These are phyloP conservation scores for Acrossocheilus wenchowensis DNA, from an alignment of 2,797 vertebrate genomes.

Conservation along the genomic window DNA sequence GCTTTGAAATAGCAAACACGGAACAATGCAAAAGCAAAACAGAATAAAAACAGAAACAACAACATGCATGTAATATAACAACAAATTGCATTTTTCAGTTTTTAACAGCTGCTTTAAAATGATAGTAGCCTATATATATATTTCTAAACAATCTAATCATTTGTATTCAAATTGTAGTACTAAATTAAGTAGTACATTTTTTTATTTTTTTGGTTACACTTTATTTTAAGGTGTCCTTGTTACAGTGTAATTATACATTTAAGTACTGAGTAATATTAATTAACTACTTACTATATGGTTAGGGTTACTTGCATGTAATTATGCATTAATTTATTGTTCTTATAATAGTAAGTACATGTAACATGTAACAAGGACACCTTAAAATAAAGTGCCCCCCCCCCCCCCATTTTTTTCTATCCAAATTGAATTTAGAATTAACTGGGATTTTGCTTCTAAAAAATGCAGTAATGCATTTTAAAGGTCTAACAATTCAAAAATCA, in stretches of 20 bases:
- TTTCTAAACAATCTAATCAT: too few relatives aligned
- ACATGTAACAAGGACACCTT: background rate
- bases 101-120: slow-evolving; percentile 7
- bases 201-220: background rate
- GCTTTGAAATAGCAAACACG: background rate
- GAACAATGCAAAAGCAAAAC: background rate
- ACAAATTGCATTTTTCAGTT: background rate
- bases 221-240: background rate
- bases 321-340: background rate
- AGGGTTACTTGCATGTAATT: background rate
- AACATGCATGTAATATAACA: background rate
- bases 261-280: background rate
- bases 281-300: background rate
- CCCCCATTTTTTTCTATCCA: background rate
- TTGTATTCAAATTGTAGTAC: background rate
- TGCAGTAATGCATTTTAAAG: background rate
- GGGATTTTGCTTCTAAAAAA: background rate
- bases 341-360: background rate
- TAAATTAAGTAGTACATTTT: background rate
- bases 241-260: background rate
- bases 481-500: background rate
- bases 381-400: background rate
- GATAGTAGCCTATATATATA: background rate
- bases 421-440: background rate
- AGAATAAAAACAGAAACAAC: background rate